Percentiles rank a stretch among this genome's conserved stretches.
Conservation (phyloP, 2,113 vertebrate genomes). For the Cryptomyrus ogoouensis region DNA sequence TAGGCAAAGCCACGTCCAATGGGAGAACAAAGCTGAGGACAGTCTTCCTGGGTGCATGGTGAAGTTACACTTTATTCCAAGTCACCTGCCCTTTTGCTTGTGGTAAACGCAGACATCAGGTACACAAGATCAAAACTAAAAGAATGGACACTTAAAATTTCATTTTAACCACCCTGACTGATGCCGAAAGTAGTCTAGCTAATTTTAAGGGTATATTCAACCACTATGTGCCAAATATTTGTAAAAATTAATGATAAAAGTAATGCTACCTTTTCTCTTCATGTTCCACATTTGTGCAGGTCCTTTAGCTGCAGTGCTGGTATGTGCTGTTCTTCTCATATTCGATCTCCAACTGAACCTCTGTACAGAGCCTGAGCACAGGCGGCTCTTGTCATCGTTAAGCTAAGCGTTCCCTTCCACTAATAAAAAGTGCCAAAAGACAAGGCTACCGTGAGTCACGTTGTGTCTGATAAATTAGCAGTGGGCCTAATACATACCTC, state of each 20-base stretch:
- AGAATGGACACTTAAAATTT: neutral
- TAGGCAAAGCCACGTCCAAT: neutral
- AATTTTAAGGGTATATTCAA: neutral
- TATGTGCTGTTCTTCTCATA: neutral
- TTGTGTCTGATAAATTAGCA: neutral
- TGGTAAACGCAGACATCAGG: neutral
- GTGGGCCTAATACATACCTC: neutral
- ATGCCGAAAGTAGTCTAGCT: neutral
- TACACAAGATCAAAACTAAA: neutral
- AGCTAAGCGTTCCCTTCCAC: neutral
- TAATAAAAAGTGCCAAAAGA: neutral
- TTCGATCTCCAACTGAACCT: neutral
- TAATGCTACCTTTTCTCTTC: neutral
- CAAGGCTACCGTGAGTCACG: neutral
- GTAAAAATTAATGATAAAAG: neutral
- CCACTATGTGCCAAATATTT: neutral
- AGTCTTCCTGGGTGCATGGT: neutral
- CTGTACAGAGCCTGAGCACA: neutral
- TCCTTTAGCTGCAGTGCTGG: neutral
- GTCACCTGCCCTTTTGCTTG: neutral
- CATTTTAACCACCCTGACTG: neutral
- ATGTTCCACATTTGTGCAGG: neutral
- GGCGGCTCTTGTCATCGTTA: neutral
- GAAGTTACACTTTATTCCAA: constrained; percentile 7
- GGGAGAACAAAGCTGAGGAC: neutral